Percentiles rank a stretch among this genome's conserved stretches.
Conservation (phyloP, 2,888 invertebrate genomes). For the Trichogramma dendrolimi region DNA sequence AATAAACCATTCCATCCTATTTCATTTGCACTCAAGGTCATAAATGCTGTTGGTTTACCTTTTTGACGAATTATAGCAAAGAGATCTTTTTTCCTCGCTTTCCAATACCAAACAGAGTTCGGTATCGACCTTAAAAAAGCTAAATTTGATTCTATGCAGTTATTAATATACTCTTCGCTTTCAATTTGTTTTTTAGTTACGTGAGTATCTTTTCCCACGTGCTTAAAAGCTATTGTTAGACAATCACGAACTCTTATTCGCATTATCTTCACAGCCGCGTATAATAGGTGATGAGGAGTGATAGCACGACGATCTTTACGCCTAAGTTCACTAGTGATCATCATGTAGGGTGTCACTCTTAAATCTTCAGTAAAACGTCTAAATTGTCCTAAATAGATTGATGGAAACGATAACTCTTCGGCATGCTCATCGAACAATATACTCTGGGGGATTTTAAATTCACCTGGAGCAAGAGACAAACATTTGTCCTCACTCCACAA, state of each 20-base stretch:
- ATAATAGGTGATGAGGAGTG: conserved; percentile 37
- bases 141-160: conserved; percentile 41
- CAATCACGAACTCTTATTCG: conserved; percentile 23
- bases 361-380: conserved; percentile 23
- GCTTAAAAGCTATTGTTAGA: too few relatives aligned
- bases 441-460: conserved; percentile 24
- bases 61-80: conserved; percentile 49
- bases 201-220: too few relatives aligned
- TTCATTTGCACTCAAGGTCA: conserved; percentile 50
- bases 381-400: conserved; percentile 28
- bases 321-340: conserved; percentile 30
- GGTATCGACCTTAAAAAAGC: conserved; percentile 43
- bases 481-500: conserved; percentile 32
- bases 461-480: conserved; percentile 28
- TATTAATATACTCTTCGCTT: neutral
- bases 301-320: conserved; percentile 41
- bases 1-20: conserved; percentile 23
- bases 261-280: conserved; percentile 36
- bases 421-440: conserved; percentile 40
- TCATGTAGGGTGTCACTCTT: conserved; percentile 26
- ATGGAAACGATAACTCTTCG: conserved; percentile 45
- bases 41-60: conserved; percentile 46
- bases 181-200: too few relatives aligned
- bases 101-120: conserved; percentile 47
- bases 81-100: conserved; percentile 43